Evolutionary conservation across 2,113 vertebrate species (phyloP), one percentile per base, ranked within the genome.

Genomic region (Pleuronectes platessa): DNA sequence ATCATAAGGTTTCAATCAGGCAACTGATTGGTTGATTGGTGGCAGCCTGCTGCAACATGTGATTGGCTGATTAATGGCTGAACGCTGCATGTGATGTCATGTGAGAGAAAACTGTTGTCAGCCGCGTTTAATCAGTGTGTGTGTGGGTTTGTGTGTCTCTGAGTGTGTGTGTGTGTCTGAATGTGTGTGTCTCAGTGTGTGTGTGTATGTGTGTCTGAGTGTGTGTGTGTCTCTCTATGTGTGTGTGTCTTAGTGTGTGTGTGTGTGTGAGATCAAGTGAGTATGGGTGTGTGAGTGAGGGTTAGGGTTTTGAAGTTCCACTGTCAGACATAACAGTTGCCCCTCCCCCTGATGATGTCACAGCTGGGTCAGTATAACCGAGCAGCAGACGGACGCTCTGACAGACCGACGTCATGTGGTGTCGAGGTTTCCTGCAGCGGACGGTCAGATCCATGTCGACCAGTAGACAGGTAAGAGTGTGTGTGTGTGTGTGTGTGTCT

Each of bases 11-110:
- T 78, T 63, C 61, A 65, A 65, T 76, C 54, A 68, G 55, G 11
- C 12, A 20, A 61, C 61, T 86, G 89, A 90, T 86, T 84, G 83
- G 86, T 78, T 88, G 82, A 89, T 90, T 81, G 71, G 80, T 68
- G 70, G 72, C 83, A 78, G 71, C 81, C 71, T 74, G 59, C 74
- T 54, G 71, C 59, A 78, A 59, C 92, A 92, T 77, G 86, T 88
- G 89, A 84, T 79, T 59, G 71, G 76, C 71, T 85, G 71, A 88
- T 90, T 85, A 87, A 35, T 6, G 9, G 59, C 83, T 37, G 63
- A 58, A 78, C 0, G 71, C 51, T 51, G 60, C 87, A 91, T 71
- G 88, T 90, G 92, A 87, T 71, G 56, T 76, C 85, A 88, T 86
- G 90, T 85, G 89, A 82, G 51, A 37, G 80, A 51, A 73, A 56